Evolutionary conservation across 2,113 vertebrate species (phyloP).

Genomic region (Ploceus nigricollis): DNA sequence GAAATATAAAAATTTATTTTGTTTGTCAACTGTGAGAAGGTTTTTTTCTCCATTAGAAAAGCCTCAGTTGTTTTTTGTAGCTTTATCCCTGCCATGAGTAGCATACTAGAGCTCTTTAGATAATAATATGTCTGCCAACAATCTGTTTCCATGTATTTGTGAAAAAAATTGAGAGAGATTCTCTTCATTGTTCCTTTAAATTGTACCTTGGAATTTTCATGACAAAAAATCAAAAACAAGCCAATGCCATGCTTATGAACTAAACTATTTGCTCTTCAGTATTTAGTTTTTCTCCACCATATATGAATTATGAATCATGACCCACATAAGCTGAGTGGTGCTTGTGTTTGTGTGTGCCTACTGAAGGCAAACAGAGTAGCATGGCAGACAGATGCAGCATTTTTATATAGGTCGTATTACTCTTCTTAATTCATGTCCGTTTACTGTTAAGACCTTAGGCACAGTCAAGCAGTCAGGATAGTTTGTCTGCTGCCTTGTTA

Average conservation of each 20-base stretch:
- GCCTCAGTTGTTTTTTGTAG: neutral
- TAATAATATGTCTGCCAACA: neutral
- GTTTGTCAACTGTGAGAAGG: neutral
- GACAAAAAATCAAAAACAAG: neutral
- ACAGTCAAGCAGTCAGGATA: constrained; percentile 36
- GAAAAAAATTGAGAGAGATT: neutral
- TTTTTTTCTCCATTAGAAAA: neutral
- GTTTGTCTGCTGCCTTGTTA: constrained; percentile 65
- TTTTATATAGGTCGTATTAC: constrained; percentile 47
- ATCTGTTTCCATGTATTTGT: neutral
- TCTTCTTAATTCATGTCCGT: constrained; percentile 54
- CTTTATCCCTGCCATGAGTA: neutral
- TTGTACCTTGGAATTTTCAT: neutral
- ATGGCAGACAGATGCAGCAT: neutral
- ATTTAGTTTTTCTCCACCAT: neutral
- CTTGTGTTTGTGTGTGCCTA: neutral
- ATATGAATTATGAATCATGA: neutral
- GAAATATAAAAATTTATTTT: neutral
- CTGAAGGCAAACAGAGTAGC: neutral
- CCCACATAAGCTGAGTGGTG: neutral
- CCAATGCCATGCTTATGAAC: neutral
- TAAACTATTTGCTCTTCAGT: neutral
- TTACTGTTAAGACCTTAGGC: constrained; percentile 57
- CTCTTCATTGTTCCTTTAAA: neutral
- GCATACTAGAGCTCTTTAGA: neutral